phyloP scores from a whole-genome alignment of 2,797 vertebrate genomes.

The Alcedo quadribrachys region DNA sequence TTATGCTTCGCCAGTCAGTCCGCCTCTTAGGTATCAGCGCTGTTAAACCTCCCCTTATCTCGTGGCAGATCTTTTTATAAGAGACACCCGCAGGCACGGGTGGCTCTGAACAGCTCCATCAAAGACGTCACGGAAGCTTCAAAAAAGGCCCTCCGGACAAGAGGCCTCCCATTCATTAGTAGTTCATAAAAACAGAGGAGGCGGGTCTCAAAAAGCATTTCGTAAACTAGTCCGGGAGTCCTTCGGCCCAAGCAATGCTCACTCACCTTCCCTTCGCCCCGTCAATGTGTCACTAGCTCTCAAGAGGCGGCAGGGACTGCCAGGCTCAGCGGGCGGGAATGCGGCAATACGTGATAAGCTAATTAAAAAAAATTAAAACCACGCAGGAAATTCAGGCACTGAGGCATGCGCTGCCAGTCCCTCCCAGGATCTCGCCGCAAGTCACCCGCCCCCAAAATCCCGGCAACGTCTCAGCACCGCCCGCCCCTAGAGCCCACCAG shows the following conservation, averaged over 20 bases:
- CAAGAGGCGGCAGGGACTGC: too few species aligned
- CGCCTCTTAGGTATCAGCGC: fast-evolving
- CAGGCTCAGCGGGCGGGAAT: neutral
- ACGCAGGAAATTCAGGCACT: fast-evolving
- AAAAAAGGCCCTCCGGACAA: neutral
- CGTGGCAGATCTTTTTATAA: neutral
- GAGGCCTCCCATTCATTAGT: fast-evolving
- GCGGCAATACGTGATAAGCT: neutral
- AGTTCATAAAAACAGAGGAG: neutral
- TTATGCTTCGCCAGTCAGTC: fast-evolving
- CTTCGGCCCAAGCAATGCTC: neutral
- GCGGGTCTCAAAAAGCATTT: neutral
- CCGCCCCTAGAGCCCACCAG: neutral
- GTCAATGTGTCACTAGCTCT: fast-evolving
- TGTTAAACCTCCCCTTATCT: fast-evolving
- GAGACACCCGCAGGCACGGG: too few species aligned
- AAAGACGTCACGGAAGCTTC: neutral
- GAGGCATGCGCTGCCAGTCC: too few species aligned
- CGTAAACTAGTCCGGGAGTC: fast-evolving
- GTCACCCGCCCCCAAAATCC: too few species aligned
- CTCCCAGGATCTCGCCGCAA: neutral
- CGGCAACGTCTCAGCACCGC: neutral
- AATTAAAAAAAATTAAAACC: fast-evolving
- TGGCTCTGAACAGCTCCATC: neutral
- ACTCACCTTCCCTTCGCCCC: too few species aligned